Base-by-base conservation (phyloP, 2,113 vertebrate genomes). In the Leuciscus idus region DNA sequence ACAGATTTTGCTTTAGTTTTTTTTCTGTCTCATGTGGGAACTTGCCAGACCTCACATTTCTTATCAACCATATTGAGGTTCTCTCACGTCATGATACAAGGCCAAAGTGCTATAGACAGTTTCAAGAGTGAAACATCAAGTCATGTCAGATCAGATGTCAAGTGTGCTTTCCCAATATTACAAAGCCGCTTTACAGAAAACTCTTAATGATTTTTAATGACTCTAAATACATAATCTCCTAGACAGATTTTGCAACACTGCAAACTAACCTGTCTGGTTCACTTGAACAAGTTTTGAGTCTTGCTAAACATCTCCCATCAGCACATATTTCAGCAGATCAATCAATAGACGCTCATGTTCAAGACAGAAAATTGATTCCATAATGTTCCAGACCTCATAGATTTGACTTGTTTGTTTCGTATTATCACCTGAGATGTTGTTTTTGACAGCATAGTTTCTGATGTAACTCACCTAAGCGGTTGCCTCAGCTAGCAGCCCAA, bases 401-500 rank as follows among this genome's bases (percentile, higher is more conserved):
- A 75, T 82, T 75, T 17, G 48, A 59, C 78, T 59, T 59, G 66
- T 79, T 57, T 64, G 57, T 50, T 21, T 72, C 82, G 3, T 46
- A 61, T 72, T 64, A 66, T 78, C 73, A 75, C 73, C 26, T 62
- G 80, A 83, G 74, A 30, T 59, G 46, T 55, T 72, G 43, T 52
- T 87, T 48, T 72, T 75, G 43, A 57, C 81, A 30, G 36, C 5
- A 36, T 50, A 64, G n/a, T 85, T 84, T 86, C 85, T 90, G 87
- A 90, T 88, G 89, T 85, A 90, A 90, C 76, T 70, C 83, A 83
- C 43, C 77, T 61, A 62, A 61, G 57, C 75, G 84, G 46, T 88
- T 90, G 87, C 87, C 75, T 88, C 74, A 87, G 74, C 82, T 59
- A 39, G 30, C 82, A 84, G 68, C 66, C 30, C 79, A 61, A 73